Percentiles rank a stretch among this genome's conserved stretches.
Evolutionary conservation across 2,113 vertebrate genomes (phyloP).

Genomic region (Malurus alboscapulatus): DNA sequence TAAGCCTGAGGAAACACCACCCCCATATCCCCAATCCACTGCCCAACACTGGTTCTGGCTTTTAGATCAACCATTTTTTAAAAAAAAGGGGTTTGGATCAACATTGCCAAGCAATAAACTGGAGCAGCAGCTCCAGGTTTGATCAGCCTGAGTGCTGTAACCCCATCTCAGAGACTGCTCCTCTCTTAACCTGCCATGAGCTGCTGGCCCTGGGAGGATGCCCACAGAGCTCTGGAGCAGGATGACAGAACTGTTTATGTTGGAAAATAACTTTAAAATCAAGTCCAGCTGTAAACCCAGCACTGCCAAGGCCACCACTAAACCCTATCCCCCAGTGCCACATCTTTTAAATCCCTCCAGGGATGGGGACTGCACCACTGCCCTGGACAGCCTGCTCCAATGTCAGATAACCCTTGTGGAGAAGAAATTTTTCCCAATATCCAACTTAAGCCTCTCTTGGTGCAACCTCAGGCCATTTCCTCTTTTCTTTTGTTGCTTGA

Average conservation of each 20-base stretch:
- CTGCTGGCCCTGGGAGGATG: background rate
- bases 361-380: background rate
- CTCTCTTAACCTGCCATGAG: background rate
- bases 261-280: background rate
- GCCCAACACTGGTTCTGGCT: too few relatives aligned
- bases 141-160: background rate
- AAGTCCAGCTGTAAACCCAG: background rate
- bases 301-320: background rate
- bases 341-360: background rate
- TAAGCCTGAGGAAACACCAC: background rate
- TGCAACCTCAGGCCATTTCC: background rate
- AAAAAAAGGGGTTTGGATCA: background rate
- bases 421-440: background rate
- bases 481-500: background rate
- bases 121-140: background rate
- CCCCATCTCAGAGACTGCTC: background rate
- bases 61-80: background rate
- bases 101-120: background rate
- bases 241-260: background rate
- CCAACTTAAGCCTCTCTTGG: background rate
- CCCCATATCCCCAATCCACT: background rate
- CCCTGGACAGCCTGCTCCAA: background rate
- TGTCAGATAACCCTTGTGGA: background rate
- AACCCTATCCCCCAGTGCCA: background rate
- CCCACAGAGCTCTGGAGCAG: background rate